A percentile compares a stretch with the other conserved stretches of the same genome.
These are phyloP conservation scores for Pteromalus puparum DNA, from an alignment of 1,140 invertebrate species.

Conservation along the genomic window DNA sequence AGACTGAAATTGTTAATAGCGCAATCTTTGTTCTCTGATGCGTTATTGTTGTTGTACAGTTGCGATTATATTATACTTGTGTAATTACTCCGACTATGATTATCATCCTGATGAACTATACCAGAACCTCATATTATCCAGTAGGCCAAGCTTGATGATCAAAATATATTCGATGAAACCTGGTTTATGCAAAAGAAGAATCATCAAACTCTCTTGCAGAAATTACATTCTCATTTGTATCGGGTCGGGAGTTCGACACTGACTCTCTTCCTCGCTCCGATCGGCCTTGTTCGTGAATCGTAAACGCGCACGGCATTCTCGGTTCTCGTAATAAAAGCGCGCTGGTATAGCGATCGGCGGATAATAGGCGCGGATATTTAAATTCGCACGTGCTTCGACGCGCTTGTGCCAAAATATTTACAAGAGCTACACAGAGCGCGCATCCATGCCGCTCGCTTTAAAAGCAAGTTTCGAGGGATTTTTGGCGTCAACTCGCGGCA, in stretches of 20 bases:
- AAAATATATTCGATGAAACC: too few relatives aligned
- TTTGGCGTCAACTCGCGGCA: background rate
- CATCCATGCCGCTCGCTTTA: background rate
- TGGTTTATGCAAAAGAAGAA: too few relatives aligned
- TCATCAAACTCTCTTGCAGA: too few relatives aligned
- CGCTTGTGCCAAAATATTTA: conserved; percentile 42
- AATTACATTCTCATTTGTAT: background rate
- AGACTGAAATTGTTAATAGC: background rate
- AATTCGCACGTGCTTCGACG: conserved; percentile 7
- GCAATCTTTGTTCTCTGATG: background rate
- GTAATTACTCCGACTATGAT: too few relatives aligned
- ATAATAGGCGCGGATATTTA: conserved; percentile 27
- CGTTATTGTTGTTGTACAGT: background rate
- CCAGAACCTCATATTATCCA: too few relatives aligned
- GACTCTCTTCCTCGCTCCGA: background rate
- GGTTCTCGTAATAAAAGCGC: background rate
- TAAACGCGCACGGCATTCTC: background rate
- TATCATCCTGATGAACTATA: too few relatives aligned
- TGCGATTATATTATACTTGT: too few relatives aligned
- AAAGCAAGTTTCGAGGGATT: background rate
- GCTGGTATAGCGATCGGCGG: background rate
- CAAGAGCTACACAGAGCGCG: background rate
- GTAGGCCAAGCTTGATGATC: too few relatives aligned
- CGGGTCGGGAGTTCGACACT: too few relatives aligned
- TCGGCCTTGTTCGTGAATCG: background rate